Evolutionary conservation across 2,797 vertebrate species (phyloP).

Genomic region (Falco novaeseelandiae): DNA sequence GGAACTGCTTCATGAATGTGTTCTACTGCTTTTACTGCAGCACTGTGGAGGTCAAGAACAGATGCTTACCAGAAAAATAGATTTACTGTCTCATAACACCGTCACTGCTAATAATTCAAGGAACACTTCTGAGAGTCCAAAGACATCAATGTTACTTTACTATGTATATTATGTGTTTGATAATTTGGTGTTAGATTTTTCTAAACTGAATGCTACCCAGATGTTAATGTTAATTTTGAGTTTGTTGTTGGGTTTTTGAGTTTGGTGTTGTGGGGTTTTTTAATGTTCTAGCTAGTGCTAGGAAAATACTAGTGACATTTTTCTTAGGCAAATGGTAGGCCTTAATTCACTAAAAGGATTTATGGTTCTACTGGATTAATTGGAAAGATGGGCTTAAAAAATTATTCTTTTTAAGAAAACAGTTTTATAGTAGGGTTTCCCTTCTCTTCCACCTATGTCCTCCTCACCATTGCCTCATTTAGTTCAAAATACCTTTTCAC

Average conservation of each 20-base stretch:
- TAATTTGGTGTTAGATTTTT: neutral
- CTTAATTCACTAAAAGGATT: neutral
- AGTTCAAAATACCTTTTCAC: neutral
- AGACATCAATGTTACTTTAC: neutral
- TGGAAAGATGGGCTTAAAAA: neutral
- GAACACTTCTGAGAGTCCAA: neutral
- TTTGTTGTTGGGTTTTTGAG: neutral
- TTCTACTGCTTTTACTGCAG: neutral
- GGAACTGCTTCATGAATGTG: neutral
- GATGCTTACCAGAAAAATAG: neutral
- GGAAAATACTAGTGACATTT: neutral
- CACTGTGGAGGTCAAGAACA: neutral
- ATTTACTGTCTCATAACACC: neutral
- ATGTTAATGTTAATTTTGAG: neutral
- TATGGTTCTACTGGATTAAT: neutral
- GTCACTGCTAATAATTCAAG: neutral
- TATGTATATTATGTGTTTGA: neutral
- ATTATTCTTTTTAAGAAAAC: neutral
- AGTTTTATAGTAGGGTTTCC: neutral
- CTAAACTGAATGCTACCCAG: neutral
- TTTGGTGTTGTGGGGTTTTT: fast-evolving
- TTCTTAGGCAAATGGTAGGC: neutral
- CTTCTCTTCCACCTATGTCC: neutral
- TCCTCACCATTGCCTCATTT: neutral
- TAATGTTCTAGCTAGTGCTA: neutral